These are phyloP conservation scores for Athrips mouffetella DNA, from an alignment of 2,888 invertebrate species.

Conservation along the genomic window DNA sequence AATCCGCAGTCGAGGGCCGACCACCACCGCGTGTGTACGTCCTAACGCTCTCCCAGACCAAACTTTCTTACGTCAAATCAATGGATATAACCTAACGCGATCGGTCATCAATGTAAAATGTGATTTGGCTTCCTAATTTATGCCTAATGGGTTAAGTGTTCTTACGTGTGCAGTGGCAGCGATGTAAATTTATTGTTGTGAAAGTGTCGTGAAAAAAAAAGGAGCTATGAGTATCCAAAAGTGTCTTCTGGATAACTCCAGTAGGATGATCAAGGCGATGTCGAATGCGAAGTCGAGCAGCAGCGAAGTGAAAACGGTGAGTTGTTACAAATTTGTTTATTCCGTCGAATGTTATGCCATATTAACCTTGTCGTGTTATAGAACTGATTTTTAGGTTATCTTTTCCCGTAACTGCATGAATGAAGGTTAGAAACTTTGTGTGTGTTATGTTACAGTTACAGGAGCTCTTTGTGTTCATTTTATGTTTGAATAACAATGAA, in stretches of 20 bases:
- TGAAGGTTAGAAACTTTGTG: constrained; percentile 6
- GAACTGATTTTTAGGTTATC: constrained; percentile 25
- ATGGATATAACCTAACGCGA: constrained; percentile 75
- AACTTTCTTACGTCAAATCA: constrained; percentile 77
- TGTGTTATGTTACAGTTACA: neutral
- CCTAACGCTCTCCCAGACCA: constrained; percentile 31
- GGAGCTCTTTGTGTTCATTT: neutral
- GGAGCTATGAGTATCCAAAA: constrained; percentile 73
- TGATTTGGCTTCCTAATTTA: constrained; percentile 45
- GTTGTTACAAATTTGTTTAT: constrained; percentile 26
- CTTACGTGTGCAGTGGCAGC: constrained; percentile 49
- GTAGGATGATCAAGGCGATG: constrained; percentile 75
- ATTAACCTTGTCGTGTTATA: constrained; percentile 14
- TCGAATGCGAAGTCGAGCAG: constrained; percentile 65
- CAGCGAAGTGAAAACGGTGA: constrained; percentile 69
- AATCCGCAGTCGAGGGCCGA: constrained; percentile 50
- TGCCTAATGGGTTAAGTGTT: constrained; percentile 47
- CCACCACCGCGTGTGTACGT: constrained; percentile 38
- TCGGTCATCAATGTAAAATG: constrained; percentile 52
- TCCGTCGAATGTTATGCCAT: constrained; percentile 13
- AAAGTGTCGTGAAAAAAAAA: constrained; percentile 44
- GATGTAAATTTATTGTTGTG: constrained; percentile 60
- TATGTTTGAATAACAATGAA: constrained; percentile 2
- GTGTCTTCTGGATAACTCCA: constrained; percentile 75
- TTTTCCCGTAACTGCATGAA: constrained; percentile 15